phyloP scores from a whole-genome alignment of 2,797 vertebrate species.

The Taenioides sp. region DNA sequence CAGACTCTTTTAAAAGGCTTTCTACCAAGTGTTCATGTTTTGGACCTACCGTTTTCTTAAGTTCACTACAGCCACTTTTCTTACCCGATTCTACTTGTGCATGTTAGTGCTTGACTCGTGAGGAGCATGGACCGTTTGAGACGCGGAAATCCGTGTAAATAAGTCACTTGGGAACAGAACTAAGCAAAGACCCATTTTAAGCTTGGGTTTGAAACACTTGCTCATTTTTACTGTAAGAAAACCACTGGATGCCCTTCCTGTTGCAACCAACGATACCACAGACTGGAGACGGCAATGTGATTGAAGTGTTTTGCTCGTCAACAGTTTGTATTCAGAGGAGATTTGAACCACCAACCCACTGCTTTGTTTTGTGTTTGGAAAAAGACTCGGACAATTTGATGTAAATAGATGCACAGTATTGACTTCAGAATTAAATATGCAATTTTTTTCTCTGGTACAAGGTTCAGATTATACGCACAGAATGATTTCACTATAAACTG shows the following conservation, averaged over 20 bases:
- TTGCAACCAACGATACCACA: too few species aligned
- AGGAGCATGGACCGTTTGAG: not conserved
- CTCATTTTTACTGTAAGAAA: not conserved
- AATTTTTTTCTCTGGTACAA: not conserved
- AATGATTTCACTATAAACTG: not conserved
- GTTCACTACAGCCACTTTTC: not conserved
- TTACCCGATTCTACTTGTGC: not conserved
- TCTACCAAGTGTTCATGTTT: constrained; percentile 4
- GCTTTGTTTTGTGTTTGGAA: not conserved
- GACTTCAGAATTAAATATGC: not conserved
- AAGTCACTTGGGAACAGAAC: not conserved
- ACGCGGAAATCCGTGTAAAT: not conserved
- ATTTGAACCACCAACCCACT: not conserved
- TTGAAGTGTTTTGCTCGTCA: not conserved
- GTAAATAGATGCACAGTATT: not conserved
- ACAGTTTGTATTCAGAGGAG: not conserved
- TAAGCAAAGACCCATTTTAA: not conserved
- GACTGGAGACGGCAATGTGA: not conserved
- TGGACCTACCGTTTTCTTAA: not conserved
- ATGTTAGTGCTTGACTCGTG: not conserved
- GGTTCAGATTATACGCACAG: not conserved
- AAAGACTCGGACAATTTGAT: not conserved
- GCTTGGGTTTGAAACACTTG: not conserved
- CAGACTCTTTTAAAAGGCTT: constrained; percentile 27
- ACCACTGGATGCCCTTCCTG: not conserved